These are phyloP conservation scores for Urocolius indicus DNA, from an alignment of 2,113 vertebrate genomes.

Conservation along the genomic window DNA sequence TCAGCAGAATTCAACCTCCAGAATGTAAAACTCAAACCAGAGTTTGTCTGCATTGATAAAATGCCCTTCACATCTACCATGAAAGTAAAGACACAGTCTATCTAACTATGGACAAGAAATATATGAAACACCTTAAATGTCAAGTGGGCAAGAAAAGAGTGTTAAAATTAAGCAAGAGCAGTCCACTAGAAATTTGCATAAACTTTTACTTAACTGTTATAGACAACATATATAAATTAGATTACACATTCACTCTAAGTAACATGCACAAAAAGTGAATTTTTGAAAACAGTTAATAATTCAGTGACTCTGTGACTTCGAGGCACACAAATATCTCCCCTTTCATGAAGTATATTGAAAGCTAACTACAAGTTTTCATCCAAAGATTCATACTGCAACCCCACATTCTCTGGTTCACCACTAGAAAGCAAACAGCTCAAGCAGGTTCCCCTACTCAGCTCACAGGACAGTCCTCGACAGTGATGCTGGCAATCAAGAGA, in stretches of 20 bases:
- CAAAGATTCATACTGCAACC: background rate
- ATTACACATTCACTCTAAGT: background rate
- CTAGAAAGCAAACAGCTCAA: background rate
- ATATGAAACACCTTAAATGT: background rate
- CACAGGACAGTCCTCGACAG: background rate
- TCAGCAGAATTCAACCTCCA: constrained; percentile 15
- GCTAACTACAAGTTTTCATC: background rate
- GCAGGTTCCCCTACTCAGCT: background rate
- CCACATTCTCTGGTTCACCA: background rate
- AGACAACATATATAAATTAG: background rate
- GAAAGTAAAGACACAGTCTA: background rate
- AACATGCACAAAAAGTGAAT: background rate
- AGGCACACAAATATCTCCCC: background rate
- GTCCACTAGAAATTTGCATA: background rate
- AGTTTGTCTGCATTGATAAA: constrained; percentile 22
- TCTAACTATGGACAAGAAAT: background rate
- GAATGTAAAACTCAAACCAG: background rate
- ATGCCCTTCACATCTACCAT: background rate
- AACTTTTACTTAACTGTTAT: background rate
- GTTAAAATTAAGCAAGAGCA: background rate
- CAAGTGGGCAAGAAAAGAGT: background rate
- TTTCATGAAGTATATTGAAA: background rate
- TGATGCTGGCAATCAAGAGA: background rate
- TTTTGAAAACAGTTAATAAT: background rate
- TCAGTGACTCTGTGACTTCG: background rate